Evolutionary conservation across 2,113 vertebrate genomes (phyloP), one percentile per base, ranked within the genome.

Genomic region (Sinocyclocheilus maitianheensis): DNA sequence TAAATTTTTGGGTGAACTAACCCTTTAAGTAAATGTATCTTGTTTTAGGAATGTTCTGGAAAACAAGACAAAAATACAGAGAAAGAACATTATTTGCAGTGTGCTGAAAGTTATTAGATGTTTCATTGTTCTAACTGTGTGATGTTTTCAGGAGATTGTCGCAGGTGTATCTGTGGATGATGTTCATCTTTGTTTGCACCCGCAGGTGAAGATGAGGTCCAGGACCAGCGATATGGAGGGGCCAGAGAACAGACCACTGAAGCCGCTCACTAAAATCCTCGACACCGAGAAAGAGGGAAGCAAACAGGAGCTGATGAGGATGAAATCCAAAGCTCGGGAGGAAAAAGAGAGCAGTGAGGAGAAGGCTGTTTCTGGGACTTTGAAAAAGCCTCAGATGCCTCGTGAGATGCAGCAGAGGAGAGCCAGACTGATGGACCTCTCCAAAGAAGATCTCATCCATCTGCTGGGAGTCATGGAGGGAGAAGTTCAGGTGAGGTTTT

Each of bases 391-490:
- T 62, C 91, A 93, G 86, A 97, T 93, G 87, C 77, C 94, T 65
- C 87, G 92, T 83, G 94, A 92, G 80, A 91, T 88, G 79, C 88
- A 89, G 65, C 93, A 91, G 82, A 77, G 75, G 83, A 96, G 93
- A 90, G 90, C 89, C 30, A 93, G 94, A 58, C 89, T 93, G 55
- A 91, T 94, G 87, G 96, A 97, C 4, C 92, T 98, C 87, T 95
- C 96, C 18, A 96, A 95, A 92, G 95, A 95, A 74, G 96, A 98
- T n/a, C 94, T 99, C 81, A 92, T 99, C 20, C 96, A 93, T n/a
- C 94, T 99, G 63, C 96, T 99, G 87, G 96, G 97, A 46, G 92
- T 99, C 91, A 99, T 99, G 98, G 98, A 99, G 89, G 98, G 98
- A 89, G 98, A 99, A 84, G 89, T 99, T 18, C 97, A 99, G 97